These are phyloP conservation scores for Epicauta chinensis DNA, from an alignment of 1,140 invertebrate genomes.

Conservation along the genomic window DNA sequence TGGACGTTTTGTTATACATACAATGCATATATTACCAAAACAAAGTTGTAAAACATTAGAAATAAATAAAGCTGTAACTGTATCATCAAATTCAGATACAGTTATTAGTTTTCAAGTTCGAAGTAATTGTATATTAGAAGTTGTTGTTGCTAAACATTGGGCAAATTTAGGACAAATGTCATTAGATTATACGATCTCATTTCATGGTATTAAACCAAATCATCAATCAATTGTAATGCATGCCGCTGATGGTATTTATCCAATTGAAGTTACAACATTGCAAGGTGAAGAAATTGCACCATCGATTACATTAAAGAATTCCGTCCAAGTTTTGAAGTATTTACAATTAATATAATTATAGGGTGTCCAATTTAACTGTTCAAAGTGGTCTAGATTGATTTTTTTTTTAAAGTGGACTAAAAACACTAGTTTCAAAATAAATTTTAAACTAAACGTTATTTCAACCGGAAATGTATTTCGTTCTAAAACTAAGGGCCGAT, in stretches of 20 bases:
- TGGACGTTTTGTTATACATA: conserved; percentile 76
- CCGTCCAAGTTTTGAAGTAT: conserved; percentile 72
- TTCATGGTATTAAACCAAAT: conserved; percentile 74
- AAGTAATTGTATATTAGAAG: conserved; percentile 72
- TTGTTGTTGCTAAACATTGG: conserved; percentile 93
- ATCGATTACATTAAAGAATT: conserved; percentile 64
- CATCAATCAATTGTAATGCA: conserved; percentile 58
- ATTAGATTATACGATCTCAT: conserved; percentile 70
- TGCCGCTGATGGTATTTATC: conserved; percentile 69
- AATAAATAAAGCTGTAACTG: conserved; percentile 71
- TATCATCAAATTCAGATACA: conserved; percentile 61
- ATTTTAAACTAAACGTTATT: too few species aligned
- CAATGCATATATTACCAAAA: conserved; percentile 73
- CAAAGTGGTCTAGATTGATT: too few species aligned
- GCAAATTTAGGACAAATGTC: conserved; percentile 72
- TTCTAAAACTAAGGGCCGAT: too few species aligned
- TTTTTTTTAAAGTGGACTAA: too few species aligned
- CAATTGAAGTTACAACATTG: conserved; percentile 64
- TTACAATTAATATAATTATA: too few species aligned
- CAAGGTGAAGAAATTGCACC: conserved; percentile 77
- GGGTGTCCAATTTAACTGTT: too few species aligned
- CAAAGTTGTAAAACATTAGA: conserved; percentile 71
- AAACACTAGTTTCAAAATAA: too few species aligned
- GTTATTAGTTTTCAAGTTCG: conserved; percentile 53
- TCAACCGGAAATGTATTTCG: too few species aligned